A percentile compares a stretch with the other conserved stretches of the same genome.
Evolutionary conservation across 2,888 invertebrate genomes (phyloP).

Genomic region (Tupiocoris notatus): DNA sequence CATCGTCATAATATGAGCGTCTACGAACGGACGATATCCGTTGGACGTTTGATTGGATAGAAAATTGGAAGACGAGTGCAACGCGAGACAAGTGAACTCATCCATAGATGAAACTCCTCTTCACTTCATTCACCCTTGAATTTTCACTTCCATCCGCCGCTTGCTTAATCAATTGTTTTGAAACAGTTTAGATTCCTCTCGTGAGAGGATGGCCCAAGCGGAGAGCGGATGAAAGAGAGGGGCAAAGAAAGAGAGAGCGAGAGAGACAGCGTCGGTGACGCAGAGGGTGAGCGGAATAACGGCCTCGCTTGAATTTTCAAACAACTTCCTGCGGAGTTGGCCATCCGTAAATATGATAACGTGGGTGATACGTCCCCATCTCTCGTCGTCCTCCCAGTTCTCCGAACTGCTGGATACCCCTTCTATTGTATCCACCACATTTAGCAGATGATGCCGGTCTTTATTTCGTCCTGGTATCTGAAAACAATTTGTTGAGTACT

Average conservation of each 20-base stretch:
- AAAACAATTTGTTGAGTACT: slow-evolving; percentile 2
- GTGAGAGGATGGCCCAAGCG: background rate
- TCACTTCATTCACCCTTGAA: background rate
- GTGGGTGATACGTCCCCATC: background rate
- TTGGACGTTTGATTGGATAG: too few relatives aligned
- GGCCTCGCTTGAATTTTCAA: background rate
- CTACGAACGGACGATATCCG: too few relatives aligned
- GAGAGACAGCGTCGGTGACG: background rate
- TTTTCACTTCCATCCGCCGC: background rate
- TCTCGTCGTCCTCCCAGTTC: background rate
- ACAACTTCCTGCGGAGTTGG: slow-evolving; percentile 5
- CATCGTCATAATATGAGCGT: too few relatives aligned
- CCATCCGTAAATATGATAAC: slow-evolving; percentile 14
- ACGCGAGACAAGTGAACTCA: background rate
- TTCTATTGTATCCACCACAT: background rate
- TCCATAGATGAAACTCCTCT: background rate
- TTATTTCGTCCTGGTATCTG: background rate
- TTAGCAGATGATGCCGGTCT: slow-evolving; percentile 1
- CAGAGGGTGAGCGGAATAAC: background rate
- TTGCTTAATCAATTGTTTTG: background rate
- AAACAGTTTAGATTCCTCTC: background rate
- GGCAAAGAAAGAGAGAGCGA: background rate
- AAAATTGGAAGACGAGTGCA: too few relatives aligned
- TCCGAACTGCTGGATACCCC: slow-evolving; percentile 1
- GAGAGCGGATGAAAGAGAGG: too few relatives aligned